Evolutionary conservation across 2,113 vertebrate genomes (phyloP).

Genomic region (human (Homo sapiens)): GRCh38 chr2:65942501-65943000

Average conservation of each 20-base stretch:
- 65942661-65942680: constrained; percentile 35
- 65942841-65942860: constrained; percentile 12
- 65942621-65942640: constrained; percentile 25
- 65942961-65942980: not conserved
- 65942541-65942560: constrained; percentile 39
- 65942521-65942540: constrained; percentile 37
- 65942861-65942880: not conserved
- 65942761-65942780: not conserved
- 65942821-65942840: not conserved
- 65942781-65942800: constrained; percentile 36
- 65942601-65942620: constrained; percentile 18
- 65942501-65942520: constrained; percentile 14
- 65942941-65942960: not conserved
- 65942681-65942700: not conserved
- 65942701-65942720: not conserved
- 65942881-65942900: not conserved
- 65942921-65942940: not conserved
- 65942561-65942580: constrained; percentile 64
- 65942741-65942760: not conserved
- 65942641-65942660: not conserved
- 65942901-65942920: not conserved
- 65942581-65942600: constrained; percentile 19
- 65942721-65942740: not conserved
- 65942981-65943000: not conserved
- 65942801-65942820: constrained; percentile 4